Conservation (phyloP, 2,797 vertebrate species). For the Lophotriccus pileatus region DNA sequence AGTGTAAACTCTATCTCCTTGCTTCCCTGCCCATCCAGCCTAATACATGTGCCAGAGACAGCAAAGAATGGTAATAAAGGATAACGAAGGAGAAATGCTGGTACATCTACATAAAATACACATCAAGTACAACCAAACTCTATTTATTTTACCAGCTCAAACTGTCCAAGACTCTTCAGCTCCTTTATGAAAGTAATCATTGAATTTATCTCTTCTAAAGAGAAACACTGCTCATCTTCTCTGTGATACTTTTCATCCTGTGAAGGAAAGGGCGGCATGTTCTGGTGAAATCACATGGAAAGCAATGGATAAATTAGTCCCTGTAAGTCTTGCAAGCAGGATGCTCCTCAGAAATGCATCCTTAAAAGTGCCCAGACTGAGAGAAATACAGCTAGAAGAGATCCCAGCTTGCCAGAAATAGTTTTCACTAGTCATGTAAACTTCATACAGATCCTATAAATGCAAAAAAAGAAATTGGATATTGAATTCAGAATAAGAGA, state of each 20-base stretch:
- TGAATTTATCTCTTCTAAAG: conserved; percentile 79
- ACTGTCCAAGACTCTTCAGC: conserved; percentile 79
- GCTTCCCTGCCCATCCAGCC: not conserved
- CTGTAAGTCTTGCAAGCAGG: not conserved
- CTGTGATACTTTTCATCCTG: conserved; percentile 78
- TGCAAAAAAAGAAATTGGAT: not conserved
- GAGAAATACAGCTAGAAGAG: not conserved
- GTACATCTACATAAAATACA: not conserved
- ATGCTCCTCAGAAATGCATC: not conserved
- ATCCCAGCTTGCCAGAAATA: not conserved
- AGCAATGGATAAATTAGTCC: not conserved
- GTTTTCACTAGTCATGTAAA: not conserved
- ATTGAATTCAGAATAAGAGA: not conserved
- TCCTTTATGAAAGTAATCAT: conserved; percentile 82
- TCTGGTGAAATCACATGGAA: not conserved
- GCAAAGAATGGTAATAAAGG: not conserved
- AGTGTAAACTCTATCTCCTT: not conserved
- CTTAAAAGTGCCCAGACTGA: not conserved
- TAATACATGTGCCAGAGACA: not conserved
- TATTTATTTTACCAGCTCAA: conserved; percentile 83
- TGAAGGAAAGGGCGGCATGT: not conserved
- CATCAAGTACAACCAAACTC: not conserved
- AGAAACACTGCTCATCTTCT: conserved; percentile 74
- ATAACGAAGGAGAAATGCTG: not conserved
- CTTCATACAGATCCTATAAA: not conserved